phyloP scores from a whole-genome alignment of 2,797 vertebrate genomes.

The Kryptolebias ocellatus region DNA sequence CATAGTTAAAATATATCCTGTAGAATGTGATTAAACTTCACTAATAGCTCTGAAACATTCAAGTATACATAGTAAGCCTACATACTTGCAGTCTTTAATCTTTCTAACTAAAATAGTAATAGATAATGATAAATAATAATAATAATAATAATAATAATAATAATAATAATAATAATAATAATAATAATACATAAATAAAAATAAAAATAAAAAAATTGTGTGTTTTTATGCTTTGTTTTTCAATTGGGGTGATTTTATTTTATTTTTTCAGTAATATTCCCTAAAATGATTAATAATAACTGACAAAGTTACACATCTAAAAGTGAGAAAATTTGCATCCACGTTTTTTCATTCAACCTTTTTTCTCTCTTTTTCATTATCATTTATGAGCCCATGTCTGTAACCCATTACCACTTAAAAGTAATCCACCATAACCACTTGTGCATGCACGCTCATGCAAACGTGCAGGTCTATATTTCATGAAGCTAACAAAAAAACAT shows the following conservation, averaged over 20 bases:
- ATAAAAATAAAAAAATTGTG: too few species aligned
- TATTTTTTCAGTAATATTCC: too few species aligned
- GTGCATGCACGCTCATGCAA: background rate
- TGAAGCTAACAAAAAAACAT: constrained; percentile 51
- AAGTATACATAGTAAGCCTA: background rate
- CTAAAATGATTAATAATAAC: background rate
- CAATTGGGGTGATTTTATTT: background rate
- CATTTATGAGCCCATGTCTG: constrained; percentile 39
- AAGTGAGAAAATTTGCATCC: background rate
- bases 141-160: too few species aligned
- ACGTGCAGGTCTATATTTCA: constrained; percentile 45
- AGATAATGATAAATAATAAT: too few species aligned
- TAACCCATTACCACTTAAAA: constrained; percentile 63
- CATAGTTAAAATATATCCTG: background rate
- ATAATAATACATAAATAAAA: too few species aligned
- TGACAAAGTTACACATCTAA: background rate
- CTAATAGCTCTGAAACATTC: background rate
- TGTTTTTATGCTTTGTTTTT: background rate
- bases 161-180: too few species aligned
- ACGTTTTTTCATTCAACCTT: constrained; percentile 7
- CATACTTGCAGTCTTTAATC: background rate
- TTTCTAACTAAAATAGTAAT: too few species aligned
- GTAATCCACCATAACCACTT: constrained; percentile 15
- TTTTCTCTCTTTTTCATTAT: constrained; percentile 13
- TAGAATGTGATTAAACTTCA: background rate